These are phyloP conservation scores for Prochilodus magdalenae DNA, from an alignment of 2,113 vertebrate species.

Conservation along the genomic window DNA sequence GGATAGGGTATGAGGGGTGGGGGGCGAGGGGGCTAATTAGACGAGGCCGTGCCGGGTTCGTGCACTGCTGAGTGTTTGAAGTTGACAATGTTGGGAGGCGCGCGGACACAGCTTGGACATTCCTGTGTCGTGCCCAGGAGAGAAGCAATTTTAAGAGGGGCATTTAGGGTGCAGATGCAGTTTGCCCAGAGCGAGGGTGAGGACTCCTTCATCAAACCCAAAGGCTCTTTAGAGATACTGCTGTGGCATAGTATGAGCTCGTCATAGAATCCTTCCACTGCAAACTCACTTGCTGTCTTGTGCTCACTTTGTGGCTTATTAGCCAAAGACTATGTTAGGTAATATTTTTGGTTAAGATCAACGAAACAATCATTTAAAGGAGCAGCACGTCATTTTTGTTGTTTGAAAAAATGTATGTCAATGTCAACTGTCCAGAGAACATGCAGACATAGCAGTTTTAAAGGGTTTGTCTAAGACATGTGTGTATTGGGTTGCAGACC, in stretches of 20 bases:
- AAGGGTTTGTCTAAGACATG: no score
- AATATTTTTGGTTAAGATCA: no score
- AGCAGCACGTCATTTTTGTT: no score
- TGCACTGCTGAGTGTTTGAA: constrained; percentile 46
- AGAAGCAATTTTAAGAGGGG: background rate
- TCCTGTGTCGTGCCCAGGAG: constrained; percentile 1
- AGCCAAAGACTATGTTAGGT: no score
- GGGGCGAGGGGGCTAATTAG: constrained; percentile 57
- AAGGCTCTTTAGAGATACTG: background rate
- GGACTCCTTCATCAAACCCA: constrained; percentile 4
- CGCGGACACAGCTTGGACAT: constrained; percentile 26
- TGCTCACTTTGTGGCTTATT: no score
- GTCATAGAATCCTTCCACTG: background rate
- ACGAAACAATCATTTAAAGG: no score
- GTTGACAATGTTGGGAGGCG: constrained; percentile 35
- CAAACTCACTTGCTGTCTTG: no score
- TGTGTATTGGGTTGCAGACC: no score
- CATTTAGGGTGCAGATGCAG: constrained; percentile 33
- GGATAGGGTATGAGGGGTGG: constrained; percentile 43
- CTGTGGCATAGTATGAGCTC: background rate
- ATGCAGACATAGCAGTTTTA: no score
- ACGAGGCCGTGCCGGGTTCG: constrained; percentile 39
- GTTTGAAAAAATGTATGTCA: no score
- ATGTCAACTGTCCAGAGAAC: no score
- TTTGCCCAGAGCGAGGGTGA: constrained; percentile 28